These are phyloP conservation scores for Ichneumon xanthorius DNA, from an alignment of 2,888 invertebrate genomes.

Conservation along the genomic window DNA sequence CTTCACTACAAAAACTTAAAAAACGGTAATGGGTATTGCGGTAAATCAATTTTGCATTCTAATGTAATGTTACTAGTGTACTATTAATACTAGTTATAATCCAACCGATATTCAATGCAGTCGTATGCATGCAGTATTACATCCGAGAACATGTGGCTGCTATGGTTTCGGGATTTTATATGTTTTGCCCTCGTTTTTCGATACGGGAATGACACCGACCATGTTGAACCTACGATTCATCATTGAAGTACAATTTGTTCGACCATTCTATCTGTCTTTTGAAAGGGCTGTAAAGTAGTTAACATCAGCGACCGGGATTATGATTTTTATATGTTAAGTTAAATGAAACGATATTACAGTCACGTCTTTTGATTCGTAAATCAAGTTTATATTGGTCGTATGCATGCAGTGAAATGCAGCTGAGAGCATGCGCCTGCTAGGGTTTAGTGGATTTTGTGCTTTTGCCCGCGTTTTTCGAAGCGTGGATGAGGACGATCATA, in stretches of 20 bases:
- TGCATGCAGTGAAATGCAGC: slow-evolving; percentile 12
- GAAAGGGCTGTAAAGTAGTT: neutral
- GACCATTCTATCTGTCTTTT: too few species aligned
- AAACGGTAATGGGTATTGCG: neutral
- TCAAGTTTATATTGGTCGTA: slow-evolving; percentile 28
- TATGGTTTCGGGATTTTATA: too few species aligned
- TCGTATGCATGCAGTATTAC: neutral
- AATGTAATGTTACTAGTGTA: slow-evolving; percentile 2
- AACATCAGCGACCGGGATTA: neutral
- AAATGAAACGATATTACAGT: neutral
- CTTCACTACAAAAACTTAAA: too few species aligned
- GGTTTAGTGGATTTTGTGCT: too few species aligned
- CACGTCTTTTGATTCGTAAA: slow-evolving; percentile 3
- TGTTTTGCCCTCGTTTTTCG: too few species aligned
- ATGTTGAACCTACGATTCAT: too few species aligned
- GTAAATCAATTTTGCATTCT: neutral
- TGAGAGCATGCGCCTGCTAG: too few species aligned
- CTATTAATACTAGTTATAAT: neutral
- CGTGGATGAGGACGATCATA: too few species aligned
- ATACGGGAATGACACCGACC: too few species aligned
- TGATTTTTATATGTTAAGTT: neutral
- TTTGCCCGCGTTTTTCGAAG: too few species aligned
- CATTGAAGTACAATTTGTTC: too few species aligned
- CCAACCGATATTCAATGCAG: neutral
- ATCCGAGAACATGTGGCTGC: neutral